These are phyloP conservation scores for Fratercula arctica DNA, from an alignment of 2,797 vertebrate species.

Conservation along the genomic window DNA sequence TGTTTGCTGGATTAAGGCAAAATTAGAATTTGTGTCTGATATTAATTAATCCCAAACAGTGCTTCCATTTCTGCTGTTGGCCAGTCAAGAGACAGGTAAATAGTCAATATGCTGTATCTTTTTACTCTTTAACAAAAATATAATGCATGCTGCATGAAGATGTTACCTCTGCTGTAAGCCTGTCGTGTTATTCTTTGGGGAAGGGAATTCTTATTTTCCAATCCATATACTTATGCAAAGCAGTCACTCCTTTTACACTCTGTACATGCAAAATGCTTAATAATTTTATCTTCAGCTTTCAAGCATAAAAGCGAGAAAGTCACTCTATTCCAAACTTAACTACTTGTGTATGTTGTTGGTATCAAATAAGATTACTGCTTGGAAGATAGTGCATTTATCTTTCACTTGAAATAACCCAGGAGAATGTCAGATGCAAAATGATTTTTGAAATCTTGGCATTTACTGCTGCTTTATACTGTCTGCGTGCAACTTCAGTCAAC, in stretches of 20 bases:
- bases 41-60: conserved; percentile 2
- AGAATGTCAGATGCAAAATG: conserved; percentile 50
- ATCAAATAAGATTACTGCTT: conserved; percentile 19
- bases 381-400: conserved; percentile 39
- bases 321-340: conserved; percentile 9
- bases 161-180: not conserved
- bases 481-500: conserved; percentile 35
- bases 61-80: not conserved
- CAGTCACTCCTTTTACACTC: conserved; percentile 5
- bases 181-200: not conserved
- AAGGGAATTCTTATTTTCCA: conserved; percentile 42
- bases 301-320: conserved; percentile 18
- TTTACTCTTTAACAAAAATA: not conserved
- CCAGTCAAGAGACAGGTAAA: not conserved
- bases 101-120: not conserved
- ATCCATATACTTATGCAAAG: not conserved
- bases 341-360: conserved; percentile 6
- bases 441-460: conserved; percentile 51
- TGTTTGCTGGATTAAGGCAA: not conserved
- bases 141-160: not conserved
- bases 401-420: conserved; percentile 45
- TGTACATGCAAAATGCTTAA: conserved; percentile 8
- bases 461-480: conserved; percentile 40
- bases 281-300: conserved; percentile 45
- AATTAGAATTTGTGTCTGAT: not conserved